phyloP scores from a whole-genome alignment of 2,888 invertebrate species.

The Artemia sinica region DNA sequence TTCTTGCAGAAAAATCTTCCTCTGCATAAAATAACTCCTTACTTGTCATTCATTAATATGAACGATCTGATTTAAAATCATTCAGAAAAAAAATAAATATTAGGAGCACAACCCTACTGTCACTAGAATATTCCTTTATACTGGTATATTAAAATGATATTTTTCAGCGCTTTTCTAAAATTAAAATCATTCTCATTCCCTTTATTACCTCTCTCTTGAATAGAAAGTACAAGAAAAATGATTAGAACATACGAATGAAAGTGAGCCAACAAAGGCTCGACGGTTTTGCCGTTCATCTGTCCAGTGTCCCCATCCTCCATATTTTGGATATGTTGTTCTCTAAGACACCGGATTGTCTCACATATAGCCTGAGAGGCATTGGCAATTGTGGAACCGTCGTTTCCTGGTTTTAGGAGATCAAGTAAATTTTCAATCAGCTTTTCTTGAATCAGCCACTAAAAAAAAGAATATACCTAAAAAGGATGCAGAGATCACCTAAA shows the following conservation, averaged over 20 bases:
- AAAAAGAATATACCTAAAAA: neutral
- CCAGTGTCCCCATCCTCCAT: neutral
- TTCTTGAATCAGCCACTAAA: neutral
- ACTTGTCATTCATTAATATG: too few relatives aligned
- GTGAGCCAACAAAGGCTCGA: neutral
- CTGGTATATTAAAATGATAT: too few relatives aligned
- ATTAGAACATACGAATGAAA: constrained; percentile 12
- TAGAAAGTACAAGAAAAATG: neutral
- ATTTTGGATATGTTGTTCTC: constrained; percentile 5
- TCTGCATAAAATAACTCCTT: too few relatives aligned
- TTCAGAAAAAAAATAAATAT: too few relatives aligned
- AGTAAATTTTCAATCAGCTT: neutral
- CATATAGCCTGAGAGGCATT: neutral
- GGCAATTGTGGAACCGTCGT: neutral
- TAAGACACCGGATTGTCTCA: neutral
- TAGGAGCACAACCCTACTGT: too few relatives aligned
- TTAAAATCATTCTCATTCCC: too few relatives aligned
- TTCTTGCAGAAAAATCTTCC: too few relatives aligned
- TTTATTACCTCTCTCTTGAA: too few relatives aligned
- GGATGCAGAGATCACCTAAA: too few relatives aligned
- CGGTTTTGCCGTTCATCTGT: neutral
- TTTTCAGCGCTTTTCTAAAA: too few relatives aligned
- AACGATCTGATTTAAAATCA: too few relatives aligned
- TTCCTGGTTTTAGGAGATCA: neutral
- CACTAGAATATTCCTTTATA: too few relatives aligned